Evolutionary conservation across 2,113 vertebrate genomes (phyloP).

Genomic region (Oncorhynchus masou): DNA sequence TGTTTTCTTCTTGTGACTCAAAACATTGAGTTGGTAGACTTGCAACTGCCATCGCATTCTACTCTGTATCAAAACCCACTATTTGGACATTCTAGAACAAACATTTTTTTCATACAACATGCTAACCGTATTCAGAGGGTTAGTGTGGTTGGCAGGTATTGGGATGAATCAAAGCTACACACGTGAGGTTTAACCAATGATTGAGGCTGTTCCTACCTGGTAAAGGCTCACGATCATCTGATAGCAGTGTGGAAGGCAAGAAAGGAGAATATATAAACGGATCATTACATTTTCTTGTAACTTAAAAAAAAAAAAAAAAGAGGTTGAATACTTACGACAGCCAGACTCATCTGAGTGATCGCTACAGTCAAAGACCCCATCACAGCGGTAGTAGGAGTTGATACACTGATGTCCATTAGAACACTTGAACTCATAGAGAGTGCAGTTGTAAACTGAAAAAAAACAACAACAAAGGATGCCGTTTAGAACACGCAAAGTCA

Average conservation of each 20-base stretch:
- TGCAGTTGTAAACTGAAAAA: constrained; percentile 89
- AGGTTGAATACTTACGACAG: constrained; percentile 85
- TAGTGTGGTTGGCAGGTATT: constrained; percentile 16
- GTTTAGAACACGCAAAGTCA: constrained; percentile 20
- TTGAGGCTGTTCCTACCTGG: constrained; percentile 88
- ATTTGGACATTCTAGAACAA: background rate
- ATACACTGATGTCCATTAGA: constrained; percentile 84
- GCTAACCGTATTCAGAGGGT: constrained; percentile 21
- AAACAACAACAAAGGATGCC: background rate
- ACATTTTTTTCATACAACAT: background rate
- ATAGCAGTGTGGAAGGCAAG: constrained; percentile 83
- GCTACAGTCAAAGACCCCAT: constrained; percentile 90
- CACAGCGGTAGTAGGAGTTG: constrained; percentile 82
- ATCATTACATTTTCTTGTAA: too few species aligned
- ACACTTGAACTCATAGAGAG: constrained; percentile 87
- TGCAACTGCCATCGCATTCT: too few species aligned
- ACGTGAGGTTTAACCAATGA: constrained; percentile 57
- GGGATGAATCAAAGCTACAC: constrained; percentile 52
- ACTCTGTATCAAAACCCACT: background rate
- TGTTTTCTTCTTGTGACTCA: too few species aligned
- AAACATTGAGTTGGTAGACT: too few species aligned
- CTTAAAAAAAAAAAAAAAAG: background rate
- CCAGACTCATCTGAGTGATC: constrained; percentile 89
- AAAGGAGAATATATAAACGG: constrained; percentile 59
- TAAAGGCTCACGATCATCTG: constrained; percentile 84